Evolutionary conservation across 1,140 invertebrate species (phyloP).

Genomic region (Pissodes strobi): DNA sequence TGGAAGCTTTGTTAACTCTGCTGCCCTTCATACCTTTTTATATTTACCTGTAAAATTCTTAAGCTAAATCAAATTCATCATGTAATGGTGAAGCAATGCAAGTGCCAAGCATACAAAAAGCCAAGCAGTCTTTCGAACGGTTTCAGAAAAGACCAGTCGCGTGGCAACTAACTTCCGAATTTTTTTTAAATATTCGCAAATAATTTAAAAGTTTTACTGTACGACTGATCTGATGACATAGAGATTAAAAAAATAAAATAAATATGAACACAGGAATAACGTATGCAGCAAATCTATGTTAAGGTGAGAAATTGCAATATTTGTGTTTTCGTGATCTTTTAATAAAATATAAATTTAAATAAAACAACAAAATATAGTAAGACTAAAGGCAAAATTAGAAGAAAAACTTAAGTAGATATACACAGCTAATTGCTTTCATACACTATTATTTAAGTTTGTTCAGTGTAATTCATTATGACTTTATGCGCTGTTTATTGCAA

Average conservation of each 20-base stretch:
- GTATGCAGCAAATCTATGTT: conserved; percentile 56
- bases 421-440: conserved; percentile 43
- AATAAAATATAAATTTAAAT: conserved; percentile 37
- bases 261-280: conserved; percentile 38
- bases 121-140: conserved; percentile 53
- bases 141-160: conserved; percentile 71
- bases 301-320: conserved; percentile 54
- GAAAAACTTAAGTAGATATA: conserved; percentile 42
- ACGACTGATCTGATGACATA: conserved; percentile 51
- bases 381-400: conserved; percentile 49
- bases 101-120: conserved; percentile 49
- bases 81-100: conserved; percentile 43
- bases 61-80: conserved; percentile 28
- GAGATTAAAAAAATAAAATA: conserved; percentile 34
- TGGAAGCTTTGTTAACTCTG: too few relatives aligned
- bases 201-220: background rate
- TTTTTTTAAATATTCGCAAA: conserved; percentile 28
- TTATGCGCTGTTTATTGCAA: background rate
- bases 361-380: conserved; percentile 45
- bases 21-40: too few relatives aligned
- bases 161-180: conserved; percentile 62
- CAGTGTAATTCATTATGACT: conserved; percentile 8
- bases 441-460: conserved; percentile 33
- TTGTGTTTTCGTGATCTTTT: conserved; percentile 54
- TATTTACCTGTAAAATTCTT: conserved; percentile 2